Conservation (phyloP, 2,797 vertebrate species). For the Falco berigora region DNA sequence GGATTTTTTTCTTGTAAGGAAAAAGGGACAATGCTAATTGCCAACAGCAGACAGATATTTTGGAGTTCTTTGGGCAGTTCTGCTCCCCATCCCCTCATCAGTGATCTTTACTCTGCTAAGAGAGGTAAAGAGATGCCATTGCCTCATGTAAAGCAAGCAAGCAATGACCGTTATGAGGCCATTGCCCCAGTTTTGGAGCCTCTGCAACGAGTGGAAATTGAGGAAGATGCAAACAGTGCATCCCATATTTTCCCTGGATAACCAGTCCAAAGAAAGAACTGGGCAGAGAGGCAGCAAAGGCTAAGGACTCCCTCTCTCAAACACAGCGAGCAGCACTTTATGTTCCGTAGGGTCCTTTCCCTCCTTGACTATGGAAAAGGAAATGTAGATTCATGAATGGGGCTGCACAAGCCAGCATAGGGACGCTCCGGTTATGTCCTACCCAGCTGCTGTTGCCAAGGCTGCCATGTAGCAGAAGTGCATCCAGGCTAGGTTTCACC, state of each 20-base stretch:
- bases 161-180: background rate
- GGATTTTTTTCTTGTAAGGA: background rate
- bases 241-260: background rate
- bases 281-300: background rate
- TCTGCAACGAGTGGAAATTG: background rate
- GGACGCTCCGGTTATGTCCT: background rate
- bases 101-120: background rate
- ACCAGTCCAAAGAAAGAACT: background rate
- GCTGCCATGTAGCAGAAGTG: background rate
- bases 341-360: background rate
- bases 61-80: background rate
- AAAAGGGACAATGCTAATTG: background rate
- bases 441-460: background rate
- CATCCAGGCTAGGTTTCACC: background rate
- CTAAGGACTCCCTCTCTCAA: background rate
- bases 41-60: background rate
- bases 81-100: background rate
- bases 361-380: background rate
- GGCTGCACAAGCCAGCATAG: slow-evolving; percentile 15
- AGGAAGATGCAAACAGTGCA: background rate
- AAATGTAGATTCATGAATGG: background rate
- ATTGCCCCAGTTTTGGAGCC: background rate
- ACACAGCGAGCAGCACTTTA: background rate
- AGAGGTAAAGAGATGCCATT: background rate
- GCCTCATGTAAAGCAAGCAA: background rate